Base-by-base conservation (phyloP, 2,113 vertebrate genomes). In the Apaloderma vittatum region DNA sequence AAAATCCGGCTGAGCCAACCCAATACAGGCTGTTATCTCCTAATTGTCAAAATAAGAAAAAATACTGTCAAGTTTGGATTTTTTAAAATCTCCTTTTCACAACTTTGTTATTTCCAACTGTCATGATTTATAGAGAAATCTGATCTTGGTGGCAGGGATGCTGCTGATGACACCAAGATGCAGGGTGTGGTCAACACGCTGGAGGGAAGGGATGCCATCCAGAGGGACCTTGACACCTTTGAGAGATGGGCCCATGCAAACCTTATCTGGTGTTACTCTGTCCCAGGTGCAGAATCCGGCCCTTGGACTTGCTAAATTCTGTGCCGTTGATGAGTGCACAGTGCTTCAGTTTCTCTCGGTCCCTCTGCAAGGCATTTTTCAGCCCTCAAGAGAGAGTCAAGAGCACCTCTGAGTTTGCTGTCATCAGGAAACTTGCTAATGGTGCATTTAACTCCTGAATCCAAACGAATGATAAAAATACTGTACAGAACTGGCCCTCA, bases 101-200 rank as follows among this genome's bases (percentile, higher is more conserved):
- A 12, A 5, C 32, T 74, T 26, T 78, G 8, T 58, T 62, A 2
- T 43, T 86, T 13, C 3, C 1, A 2, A 2, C 21, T 48, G 5
- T 62, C 58, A n/a, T 17, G 10, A 32, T 61, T 61, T 91, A 21
- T 13, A 49, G 40, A 63, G 15, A 73, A 3, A 52, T 58, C 29
- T 62, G 3, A 16, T 70, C 13, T 49, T 40, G 40, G 40, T 11
- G 10, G 40, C 40, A 40, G 40, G 40, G 40, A 40, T 40, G 40
- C 40, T 40, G 11, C 40, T 40, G 40, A 11, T 40, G 40, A 40
- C 40, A 40, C 8, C 40, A 40, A 9, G 40, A 10, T 40, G 40
- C 40, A 40, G 11, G 40, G 11, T 40, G 40, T 40, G 40, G 40
- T 40, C 40, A 40, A 11, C 40, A 40, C 40, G 40, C 40, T 40